These are phyloP conservation scores for Corella eumyota DNA, from an alignment of 23 tunicate species.

Conservation along the genomic window DNA sequence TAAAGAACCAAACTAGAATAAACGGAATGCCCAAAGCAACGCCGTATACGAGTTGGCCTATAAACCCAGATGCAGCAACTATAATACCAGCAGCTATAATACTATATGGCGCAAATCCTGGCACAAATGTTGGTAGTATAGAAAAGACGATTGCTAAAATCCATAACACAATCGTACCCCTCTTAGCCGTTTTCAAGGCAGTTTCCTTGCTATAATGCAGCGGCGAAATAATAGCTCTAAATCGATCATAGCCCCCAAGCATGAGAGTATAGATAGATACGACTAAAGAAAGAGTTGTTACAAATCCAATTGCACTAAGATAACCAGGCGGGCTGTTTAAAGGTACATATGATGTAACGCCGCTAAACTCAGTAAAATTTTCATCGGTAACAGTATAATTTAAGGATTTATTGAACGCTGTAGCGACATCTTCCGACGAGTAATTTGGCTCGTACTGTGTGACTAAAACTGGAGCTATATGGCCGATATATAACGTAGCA, in stretches of 20 bases:
- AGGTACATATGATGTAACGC: too few species aligned
- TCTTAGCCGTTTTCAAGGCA: conserved; percentile 6
- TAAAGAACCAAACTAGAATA: conserved; percentile 37
- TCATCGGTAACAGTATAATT: too few species aligned
- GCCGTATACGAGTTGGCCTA: conserved; percentile 14
- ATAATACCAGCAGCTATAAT: conserved; percentile 35
- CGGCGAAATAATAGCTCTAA: conserved; percentile 27
- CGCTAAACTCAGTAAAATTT: not conserved
- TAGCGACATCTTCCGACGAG: too few species aligned
- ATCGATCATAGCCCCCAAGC: conserved; percentile 44
- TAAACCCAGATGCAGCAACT: conserved; percentile 6
- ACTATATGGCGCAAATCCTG: conserved; percentile 24
- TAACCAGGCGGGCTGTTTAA: conserved; percentile 4
- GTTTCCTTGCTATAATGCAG: conserved; percentile 9
- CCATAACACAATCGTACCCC: conserved; percentile 9
- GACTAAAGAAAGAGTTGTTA: conserved; percentile 22
- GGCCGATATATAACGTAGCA: not conserved
- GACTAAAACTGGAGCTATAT: too few species aligned
- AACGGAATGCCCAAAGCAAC: conserved; percentile 38
- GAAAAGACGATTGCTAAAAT: conserved; percentile 6
- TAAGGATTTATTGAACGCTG: too few species aligned
- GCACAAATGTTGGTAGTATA: conserved; percentile 10
- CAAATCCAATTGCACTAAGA: conserved; percentile 18
- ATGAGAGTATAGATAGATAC: conserved; percentile 47
- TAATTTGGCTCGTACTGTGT: too few species aligned